phyloP scores from a whole-genome alignment of 2,888 invertebrate genomes.

The Napeogenes inachia region DNA sequence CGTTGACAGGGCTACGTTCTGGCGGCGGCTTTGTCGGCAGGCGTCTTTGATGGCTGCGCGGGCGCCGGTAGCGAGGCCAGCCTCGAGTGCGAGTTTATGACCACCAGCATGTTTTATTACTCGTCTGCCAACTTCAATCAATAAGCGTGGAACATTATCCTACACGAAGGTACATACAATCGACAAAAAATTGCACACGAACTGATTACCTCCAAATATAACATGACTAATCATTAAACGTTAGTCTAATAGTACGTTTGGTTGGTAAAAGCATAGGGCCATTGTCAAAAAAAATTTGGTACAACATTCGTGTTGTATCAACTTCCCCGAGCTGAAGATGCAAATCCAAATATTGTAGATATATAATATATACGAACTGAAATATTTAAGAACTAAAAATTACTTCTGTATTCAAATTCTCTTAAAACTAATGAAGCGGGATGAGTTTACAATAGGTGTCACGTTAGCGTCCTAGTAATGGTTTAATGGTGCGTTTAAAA shows the following conservation, averaged over 20 bases:
- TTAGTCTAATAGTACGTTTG: conserved; percentile 15
- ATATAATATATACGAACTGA: too few species aligned
- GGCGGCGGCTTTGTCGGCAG: conserved; percentile 65
- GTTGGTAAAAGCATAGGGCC: too few species aligned
- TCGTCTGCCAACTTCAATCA: conserved; percentile 60
- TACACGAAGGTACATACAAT: conserved; percentile 39
- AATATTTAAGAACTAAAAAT: background rate
- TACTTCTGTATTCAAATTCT: conserved; percentile 9
- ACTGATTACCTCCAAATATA: conserved; percentile 35
- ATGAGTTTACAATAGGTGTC: conserved; percentile 16
- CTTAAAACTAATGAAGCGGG: background rate
- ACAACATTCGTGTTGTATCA: too few species aligned
- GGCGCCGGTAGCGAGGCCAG: conserved; percentile 63
- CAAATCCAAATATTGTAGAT: too few species aligned
- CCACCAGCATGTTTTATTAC: conserved; percentile 64
- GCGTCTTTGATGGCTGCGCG: conserved; percentile 64
- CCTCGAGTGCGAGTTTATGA: conserved; percentile 71
- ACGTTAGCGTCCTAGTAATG: conserved; percentile 22
- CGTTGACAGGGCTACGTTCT: conserved; percentile 63
- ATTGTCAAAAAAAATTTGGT: background rate
- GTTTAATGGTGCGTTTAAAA: conserved; percentile 37
- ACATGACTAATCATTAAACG: conserved; percentile 18
- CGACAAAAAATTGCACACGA: conserved; percentile 42
- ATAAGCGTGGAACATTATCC: conserved; percentile 52
- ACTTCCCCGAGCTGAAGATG: too few species aligned